phyloP scores from a whole-genome alignment of 2,888 invertebrate genomes.

The Sarcophaga variegata region DNA sequence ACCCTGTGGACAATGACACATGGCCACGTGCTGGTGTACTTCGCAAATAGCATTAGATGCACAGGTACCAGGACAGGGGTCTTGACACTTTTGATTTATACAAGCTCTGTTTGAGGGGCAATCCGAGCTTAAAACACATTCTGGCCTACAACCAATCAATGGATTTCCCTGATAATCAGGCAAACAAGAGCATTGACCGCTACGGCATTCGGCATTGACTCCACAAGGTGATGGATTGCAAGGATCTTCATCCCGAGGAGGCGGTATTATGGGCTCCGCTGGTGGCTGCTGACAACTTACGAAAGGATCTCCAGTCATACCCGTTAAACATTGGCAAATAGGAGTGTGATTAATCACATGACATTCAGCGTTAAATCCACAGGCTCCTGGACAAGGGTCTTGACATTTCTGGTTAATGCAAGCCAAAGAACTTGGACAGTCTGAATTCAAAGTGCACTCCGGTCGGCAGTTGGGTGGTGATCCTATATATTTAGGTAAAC shows the following conservation, averaged over 20 bases:
- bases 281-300: slow-evolving; percentile 84
- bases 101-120: slow-evolving; percentile 86
- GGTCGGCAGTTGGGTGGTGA: slow-evolving; percentile 88
- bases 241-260: slow-evolving; percentile 83
- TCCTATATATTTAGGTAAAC: slow-evolving; percentile 86
- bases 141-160: slow-evolving; percentile 86
- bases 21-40: slow-evolving; percentile 88
- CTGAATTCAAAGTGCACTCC: slow-evolving; percentile 87
- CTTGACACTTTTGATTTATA: slow-evolving; percentile 86
- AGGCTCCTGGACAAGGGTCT: slow-evolving; percentile 88
- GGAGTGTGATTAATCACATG: slow-evolving; percentile 87
- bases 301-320: slow-evolving; percentile 87
- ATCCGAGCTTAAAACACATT: slow-evolving; percentile 87
- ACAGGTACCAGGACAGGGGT: slow-evolving; percentile 88
- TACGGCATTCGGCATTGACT: slow-evolving; percentile 86
- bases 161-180: slow-evolving; percentile 86
- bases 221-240: slow-evolving; percentile 89
- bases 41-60: slow-evolving; percentile 87
- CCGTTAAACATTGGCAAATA: slow-evolving; percentile 85
- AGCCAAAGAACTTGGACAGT: slow-evolving; percentile 87
- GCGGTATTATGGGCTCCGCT: slow-evolving; percentile 75
- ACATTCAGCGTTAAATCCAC: slow-evolving; percentile 86
- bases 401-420: slow-evolving; percentile 87
- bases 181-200: slow-evolving; percentile 87
- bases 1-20: slow-evolving; percentile 87